Evolutionary conservation across 1,140 invertebrate genomes (phyloP).

Genomic region (Limonius californicus): DNA sequence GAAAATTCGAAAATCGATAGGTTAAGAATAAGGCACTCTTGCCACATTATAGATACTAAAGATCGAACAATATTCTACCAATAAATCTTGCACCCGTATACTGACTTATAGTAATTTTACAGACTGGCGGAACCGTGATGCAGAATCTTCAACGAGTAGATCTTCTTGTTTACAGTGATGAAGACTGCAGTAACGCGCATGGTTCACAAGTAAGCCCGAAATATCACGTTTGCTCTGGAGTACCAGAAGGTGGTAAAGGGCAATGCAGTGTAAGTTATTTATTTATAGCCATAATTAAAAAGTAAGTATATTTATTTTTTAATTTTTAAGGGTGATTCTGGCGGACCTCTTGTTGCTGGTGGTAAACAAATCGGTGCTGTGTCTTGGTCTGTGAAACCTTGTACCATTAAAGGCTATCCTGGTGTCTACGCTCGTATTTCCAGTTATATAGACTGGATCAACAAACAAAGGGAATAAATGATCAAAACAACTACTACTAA

Average conservation of each 20-base stretch:
- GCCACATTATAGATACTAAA: too few species aligned
- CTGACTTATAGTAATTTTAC: constrained; percentile 3
- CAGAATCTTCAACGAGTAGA: constrained; percentile 43
- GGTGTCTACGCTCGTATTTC: constrained; percentile 51
- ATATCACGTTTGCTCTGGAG: constrained; percentile 47
- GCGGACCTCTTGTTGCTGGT: constrained; percentile 44
- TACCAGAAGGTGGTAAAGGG: too few species aligned
- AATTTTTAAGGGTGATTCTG: constrained; percentile 43
- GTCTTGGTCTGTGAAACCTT: constrained; percentile 49
- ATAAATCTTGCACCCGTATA: too few species aligned
- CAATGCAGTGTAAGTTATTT: constrained; percentile 29
- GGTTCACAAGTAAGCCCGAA: constrained; percentile 31
- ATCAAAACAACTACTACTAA: too few species aligned
- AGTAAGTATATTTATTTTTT: neutral
- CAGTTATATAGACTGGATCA: constrained; percentile 49
- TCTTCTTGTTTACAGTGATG: constrained; percentile 42
- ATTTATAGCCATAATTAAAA: neutral
- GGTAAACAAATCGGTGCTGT: constrained; percentile 46
- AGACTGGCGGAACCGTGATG: constrained; percentile 45
- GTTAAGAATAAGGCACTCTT: too few species aligned
- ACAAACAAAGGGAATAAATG: too few species aligned
- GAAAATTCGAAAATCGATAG: too few species aligned
- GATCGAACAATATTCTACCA: too few species aligned
- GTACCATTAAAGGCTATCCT: constrained; percentile 45
- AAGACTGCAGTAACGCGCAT: constrained; percentile 41